phyloP scores from a whole-genome alignment of 2,113 vertebrate genomes.

The Ariopsis seemanni region DNA sequence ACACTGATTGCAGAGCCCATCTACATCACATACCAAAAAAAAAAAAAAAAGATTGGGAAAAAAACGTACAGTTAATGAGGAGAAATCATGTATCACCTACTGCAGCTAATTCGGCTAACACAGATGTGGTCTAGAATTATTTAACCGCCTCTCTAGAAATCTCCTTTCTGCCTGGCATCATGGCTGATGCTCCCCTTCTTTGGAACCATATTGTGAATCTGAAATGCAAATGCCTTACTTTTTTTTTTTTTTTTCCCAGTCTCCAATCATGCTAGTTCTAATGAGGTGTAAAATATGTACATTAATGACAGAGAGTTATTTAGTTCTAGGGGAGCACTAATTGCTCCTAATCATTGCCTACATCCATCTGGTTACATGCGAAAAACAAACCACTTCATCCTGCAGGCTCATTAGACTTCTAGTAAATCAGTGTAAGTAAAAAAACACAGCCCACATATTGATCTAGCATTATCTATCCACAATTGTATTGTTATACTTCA shows the following conservation, averaged over 20 bases:
- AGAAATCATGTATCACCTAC: constrained; percentile 71
- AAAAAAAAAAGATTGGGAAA: constrained; percentile 22
- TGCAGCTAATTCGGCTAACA: constrained; percentile 68
- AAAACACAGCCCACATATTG: constrained; percentile 72
- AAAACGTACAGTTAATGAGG: constrained; percentile 71
- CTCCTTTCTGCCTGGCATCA: constrained; percentile 38
- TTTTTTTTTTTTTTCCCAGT: constrained; percentile 47
- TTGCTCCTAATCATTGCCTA: constrained; percentile 91
- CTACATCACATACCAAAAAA: constrained; percentile 49
- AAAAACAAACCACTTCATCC: constrained; percentile 88
- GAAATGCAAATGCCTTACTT: constrained; percentile 75
- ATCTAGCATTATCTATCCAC: constrained; percentile 66
- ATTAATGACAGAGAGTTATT: constrained; percentile 88
- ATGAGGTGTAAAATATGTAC: constrained; percentile 84
- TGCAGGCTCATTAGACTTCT: constrained; percentile 83
- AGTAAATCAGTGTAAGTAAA: constrained; percentile 74
- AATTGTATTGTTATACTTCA: constrained; percentile 49
- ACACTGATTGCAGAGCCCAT: constrained; percentile 53
- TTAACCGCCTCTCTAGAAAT: constrained; percentile 62
- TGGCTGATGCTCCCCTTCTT: constrained; percentile 30
- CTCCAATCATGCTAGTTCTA: constrained; percentile 74
- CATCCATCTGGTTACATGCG: constrained; percentile 88
- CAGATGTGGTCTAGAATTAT: constrained; percentile 75
- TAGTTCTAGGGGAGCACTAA: constrained; percentile 87
- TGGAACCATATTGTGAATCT: constrained; percentile 70